Conservation (phyloP, 2,113 vertebrate genomes). For the Stegastes partitus region DNA sequence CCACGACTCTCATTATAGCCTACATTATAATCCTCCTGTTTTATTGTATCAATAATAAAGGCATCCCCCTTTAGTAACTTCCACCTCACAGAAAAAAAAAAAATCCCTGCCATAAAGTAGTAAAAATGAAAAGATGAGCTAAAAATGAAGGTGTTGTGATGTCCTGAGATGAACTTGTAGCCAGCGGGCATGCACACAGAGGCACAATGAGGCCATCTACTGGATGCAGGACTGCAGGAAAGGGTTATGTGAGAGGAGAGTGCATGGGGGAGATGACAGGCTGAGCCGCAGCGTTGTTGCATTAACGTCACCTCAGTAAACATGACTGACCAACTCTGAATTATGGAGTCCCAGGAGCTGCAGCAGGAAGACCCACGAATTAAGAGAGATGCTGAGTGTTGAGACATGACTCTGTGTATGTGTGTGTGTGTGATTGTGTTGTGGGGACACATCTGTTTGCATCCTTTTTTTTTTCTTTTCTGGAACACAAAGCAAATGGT, state of each 20-base stretch:
- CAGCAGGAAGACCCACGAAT: slow-evolving; percentile 45
- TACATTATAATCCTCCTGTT: neutral
- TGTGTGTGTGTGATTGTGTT: neutral
- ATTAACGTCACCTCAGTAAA: slow-evolving; percentile 62
- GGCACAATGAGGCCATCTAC: slow-evolving; percentile 81
- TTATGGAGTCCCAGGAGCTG: slow-evolving; percentile 55
- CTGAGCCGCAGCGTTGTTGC: slow-evolving; percentile 35
- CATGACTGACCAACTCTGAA: slow-evolving; percentile 56
- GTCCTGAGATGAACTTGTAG: slow-evolving; percentile 60
- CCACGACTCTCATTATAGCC: neutral
- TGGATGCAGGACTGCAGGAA: slow-evolving; percentile 52
- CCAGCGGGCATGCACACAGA: slow-evolving; percentile 42
- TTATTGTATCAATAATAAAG: no score
- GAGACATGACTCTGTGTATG: neutral
- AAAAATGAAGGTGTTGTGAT: slow-evolving; percentile 13
- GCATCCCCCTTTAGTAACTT: neutral
- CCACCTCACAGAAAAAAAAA: neutral
- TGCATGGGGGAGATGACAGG: slow-evolving; percentile 13
- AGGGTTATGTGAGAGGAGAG: neutral
- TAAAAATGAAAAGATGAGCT: slow-evolving; percentile 8
- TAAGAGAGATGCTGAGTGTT: slow-evolving; percentile 5
- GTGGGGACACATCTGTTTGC: neutral
- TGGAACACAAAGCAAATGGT: slow-evolving; percentile 13
- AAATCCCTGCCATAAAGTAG: slow-evolving; percentile 7
- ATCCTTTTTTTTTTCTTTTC: no score